Percentiles rank a stretch among this genome's conserved stretches.
Evolutionary conservation across 2,888 invertebrate genomes (phyloP).

Genomic region (Caradrina clavipalpis): DNA sequence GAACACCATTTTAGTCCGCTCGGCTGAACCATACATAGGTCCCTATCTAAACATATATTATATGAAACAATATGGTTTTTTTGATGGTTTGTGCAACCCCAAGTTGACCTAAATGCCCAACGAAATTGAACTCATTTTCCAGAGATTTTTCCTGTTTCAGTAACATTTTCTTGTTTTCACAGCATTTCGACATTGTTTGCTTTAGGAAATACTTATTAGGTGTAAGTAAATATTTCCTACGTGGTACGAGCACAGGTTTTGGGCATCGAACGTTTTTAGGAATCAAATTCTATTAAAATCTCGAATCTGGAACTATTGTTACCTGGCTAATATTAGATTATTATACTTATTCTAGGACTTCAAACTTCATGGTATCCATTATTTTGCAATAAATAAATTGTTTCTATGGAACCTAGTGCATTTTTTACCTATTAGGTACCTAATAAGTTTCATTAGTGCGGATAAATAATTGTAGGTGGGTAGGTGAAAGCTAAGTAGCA

Average conservation of each 20-base stretch:
- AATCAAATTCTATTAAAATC: background rate
- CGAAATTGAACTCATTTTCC: constrained; percentile 57
- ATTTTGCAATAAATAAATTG: background rate
- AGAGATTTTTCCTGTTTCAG: constrained; percentile 56
- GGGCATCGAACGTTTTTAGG: background rate
- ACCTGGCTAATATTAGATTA: too few species aligned
- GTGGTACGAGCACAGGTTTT: background rate
- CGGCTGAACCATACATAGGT: constrained; percentile 33
- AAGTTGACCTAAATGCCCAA: constrained; percentile 61
- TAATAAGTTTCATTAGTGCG: background rate
- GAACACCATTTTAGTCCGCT: constrained; percentile 44
- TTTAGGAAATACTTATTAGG: constrained; percentile 16
- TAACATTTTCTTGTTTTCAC: constrained; percentile 50
- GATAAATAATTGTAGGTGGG: background rate
- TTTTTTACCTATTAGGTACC: too few species aligned
- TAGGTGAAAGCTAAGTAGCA: too few species aligned
- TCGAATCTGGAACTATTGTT: too few species aligned
- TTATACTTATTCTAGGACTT: too few species aligned
- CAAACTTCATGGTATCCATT: background rate
- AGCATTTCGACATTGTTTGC: constrained; percentile 35
- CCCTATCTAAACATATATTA: constrained; percentile 34
- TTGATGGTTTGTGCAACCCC: constrained; percentile 57
- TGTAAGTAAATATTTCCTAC: background rate
- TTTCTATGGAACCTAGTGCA: background rate
- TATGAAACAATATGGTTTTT: constrained; percentile 56